Evolutionary conservation across 2,113 vertebrate species (phyloP).

Genomic region (Tympanuchus pallidicinctus): DNA sequence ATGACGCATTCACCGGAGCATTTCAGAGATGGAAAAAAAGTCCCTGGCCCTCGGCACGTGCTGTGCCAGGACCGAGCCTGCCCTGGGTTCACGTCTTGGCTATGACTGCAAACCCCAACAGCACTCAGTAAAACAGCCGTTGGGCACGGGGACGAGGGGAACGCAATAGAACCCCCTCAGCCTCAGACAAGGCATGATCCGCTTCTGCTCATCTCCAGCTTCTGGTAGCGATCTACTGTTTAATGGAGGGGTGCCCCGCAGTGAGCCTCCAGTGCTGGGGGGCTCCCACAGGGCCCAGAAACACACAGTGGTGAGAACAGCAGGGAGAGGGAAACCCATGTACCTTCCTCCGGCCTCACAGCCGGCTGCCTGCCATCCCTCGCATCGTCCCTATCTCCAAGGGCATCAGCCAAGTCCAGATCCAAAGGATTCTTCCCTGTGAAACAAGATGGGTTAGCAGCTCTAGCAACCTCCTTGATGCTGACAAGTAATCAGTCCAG

Average conservation of each 20-base stretch:
- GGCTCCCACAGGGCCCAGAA: not conserved
- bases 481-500: not conserved
- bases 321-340: not conserved
- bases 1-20: slow-evolving; percentile 2
- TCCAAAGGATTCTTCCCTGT: slow-evolving; percentile 58
- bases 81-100: not conserved
- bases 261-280: not conserved
- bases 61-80: not conserved
- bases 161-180: not conserved
- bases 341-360: slow-evolving; percentile 69
- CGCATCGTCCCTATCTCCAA: slow-evolving; percentile 82
- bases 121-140: not conserved
- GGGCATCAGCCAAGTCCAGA: slow-evolving; percentile 85
- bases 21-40: slow-evolving; percentile 8
- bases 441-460: not conserved
- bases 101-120: not conserved
- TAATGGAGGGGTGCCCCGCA: not conserved
- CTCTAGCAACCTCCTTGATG: not conserved
- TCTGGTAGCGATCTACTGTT: too few species aligned
- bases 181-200: accelerated
- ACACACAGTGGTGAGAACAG: not conserved
- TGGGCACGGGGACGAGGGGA: accelerated
- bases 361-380: slow-evolving; percentile 7
- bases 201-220: not conserved
- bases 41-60: not conserved